Evolutionary conservation across 2,797 vertebrate genomes (phyloP).

Genomic region (Antennarius maculatus): DNA sequence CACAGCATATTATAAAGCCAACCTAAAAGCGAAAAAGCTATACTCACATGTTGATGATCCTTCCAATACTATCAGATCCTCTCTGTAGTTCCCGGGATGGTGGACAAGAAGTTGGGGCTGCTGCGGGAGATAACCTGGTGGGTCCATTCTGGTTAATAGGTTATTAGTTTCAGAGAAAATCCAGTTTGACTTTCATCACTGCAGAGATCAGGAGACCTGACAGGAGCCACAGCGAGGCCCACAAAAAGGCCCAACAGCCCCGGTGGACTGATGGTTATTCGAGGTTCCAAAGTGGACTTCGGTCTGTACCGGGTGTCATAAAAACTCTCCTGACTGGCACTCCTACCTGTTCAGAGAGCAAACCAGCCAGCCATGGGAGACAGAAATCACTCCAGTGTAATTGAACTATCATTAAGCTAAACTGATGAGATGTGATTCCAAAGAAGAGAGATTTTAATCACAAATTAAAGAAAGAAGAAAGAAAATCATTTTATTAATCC

Average conservation of each 20-base stretch:
- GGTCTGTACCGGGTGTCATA: constrained; percentile 77
- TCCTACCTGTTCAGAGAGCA: constrained; percentile 71
- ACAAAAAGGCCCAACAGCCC: constrained; percentile 56
- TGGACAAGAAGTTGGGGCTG: constrained; percentile 45
- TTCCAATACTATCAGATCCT: constrained; percentile 57
- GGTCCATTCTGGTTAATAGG: constrained; percentile 70
- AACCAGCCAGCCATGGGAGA: constrained; percentile 26
- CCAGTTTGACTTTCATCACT: constrained; percentile 57
- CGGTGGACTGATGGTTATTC: constrained; percentile 68
- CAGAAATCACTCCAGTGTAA: constrained; percentile 41
- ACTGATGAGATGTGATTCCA: constrained; percentile 65
- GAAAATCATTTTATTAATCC: no score
- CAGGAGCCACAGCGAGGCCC: constrained; percentile 47
- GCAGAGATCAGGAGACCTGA: constrained; percentile 48
- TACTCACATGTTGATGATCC: constrained; percentile 79
- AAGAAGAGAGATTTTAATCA: not conserved
- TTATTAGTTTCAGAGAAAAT: constrained; percentile 42
- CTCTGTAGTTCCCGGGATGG: constrained; percentile 40
- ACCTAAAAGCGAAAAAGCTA: not conserved
- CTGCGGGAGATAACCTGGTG: constrained; percentile 54
- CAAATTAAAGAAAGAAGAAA: no score
- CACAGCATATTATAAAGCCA: not conserved
- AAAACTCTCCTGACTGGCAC: constrained; percentile 82
- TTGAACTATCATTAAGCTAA: constrained; percentile 30
- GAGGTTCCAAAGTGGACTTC: constrained; percentile 79